Evolutionary conservation across 53 echinoderm and acorn worm genomes (phyloP).

Genomic region (Holothuria leucospilota): DNA sequence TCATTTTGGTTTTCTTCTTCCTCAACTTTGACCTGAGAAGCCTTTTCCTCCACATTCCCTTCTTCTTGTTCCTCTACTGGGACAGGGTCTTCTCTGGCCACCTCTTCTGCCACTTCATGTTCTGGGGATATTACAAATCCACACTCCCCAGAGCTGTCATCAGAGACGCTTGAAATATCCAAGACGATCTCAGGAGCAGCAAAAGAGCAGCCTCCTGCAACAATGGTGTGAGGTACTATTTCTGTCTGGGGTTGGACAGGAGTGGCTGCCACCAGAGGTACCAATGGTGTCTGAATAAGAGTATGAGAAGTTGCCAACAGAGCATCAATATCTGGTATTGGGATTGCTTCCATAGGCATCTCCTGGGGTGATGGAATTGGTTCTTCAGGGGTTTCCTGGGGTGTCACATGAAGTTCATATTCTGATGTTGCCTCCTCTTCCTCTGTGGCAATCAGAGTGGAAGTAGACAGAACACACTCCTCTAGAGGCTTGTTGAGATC

Average conservation of each 20-base stretch:
- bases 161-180: slow-evolving; percentile 35
- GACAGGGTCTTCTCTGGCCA: background rate
- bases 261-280: slow-evolving; percentile 68
- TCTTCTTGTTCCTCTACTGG: background rate
- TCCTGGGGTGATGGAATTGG: slow-evolving; percentile 66
- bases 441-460: slow-evolving; percentile 18
- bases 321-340: slow-evolving; percentile 58
- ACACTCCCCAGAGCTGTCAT: slow-evolving; percentile 13
- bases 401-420: slow-evolving; percentile 47
- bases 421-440: background rate
- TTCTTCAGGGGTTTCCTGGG: slow-evolving; percentile 64
- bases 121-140: slow-evolving; percentile 31
- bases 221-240: slow-evolving; percentile 24
- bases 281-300: slow-evolving; percentile 78
- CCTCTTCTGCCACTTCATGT: slow-evolving; percentile 14
- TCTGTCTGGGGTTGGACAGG: slow-evolving; percentile 24
- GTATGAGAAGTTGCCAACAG: slow-evolving; percentile 73
- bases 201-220: slow-evolving; percentile 26
- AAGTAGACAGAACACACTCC: slow-evolving; percentile 56
- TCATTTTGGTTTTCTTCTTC: too few relatives aligned
- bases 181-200: slow-evolving; percentile 53
- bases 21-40: background rate
- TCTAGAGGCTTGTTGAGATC: slow-evolving; percentile 88
- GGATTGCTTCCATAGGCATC: slow-evolving; percentile 16
- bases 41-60: background rate